phyloP scores from a whole-genome alignment of 2,888 invertebrate genomes.

The Physocephala rufipes region DNA sequence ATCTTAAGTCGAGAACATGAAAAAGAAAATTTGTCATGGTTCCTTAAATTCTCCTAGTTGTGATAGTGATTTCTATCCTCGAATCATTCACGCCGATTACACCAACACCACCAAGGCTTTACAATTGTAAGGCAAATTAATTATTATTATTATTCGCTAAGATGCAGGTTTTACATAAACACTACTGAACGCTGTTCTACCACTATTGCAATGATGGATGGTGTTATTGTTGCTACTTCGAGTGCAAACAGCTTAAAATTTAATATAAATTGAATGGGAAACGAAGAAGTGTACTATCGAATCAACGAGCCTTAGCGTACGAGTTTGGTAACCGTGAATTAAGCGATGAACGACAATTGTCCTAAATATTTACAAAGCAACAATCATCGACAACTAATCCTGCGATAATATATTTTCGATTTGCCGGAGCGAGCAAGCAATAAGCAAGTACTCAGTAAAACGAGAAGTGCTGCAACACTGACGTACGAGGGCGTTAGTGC shows the following conservation, averaged over 20 bases:
- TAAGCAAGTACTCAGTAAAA: constrained; percentile 39
- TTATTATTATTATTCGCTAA: too few relatives aligned
- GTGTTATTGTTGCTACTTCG: not conserved
- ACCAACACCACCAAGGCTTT: too few relatives aligned
- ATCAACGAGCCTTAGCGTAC: not conserved
- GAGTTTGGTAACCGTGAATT: too few relatives aligned
- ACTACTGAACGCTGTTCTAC: too few relatives aligned
- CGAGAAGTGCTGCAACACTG: constrained; percentile 20
- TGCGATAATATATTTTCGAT: constrained; percentile 47
- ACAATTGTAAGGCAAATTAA: too few relatives aligned
- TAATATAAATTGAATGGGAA: constrained; percentile 10
- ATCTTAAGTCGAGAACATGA: too few relatives aligned
- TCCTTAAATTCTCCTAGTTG: too few relatives aligned
- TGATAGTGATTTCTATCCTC: too few relatives aligned
- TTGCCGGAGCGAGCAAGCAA: constrained; percentile 11
- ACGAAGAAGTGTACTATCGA: not conserved
- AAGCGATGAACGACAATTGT: constrained; percentile 2
- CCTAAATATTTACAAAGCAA: constrained; percentile 23
- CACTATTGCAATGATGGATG: too few relatives aligned
- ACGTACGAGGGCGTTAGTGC: constrained; percentile 26
- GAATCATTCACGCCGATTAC: too few relatives aligned
- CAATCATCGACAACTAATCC: constrained; percentile 49
- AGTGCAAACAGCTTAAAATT: constrained; percentile 18
- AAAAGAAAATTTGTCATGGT: too few relatives aligned
- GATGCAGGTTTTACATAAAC: too few relatives aligned